Conservation (phyloP, 2,113 vertebrate species). For the Tetrax tetrax region DNA sequence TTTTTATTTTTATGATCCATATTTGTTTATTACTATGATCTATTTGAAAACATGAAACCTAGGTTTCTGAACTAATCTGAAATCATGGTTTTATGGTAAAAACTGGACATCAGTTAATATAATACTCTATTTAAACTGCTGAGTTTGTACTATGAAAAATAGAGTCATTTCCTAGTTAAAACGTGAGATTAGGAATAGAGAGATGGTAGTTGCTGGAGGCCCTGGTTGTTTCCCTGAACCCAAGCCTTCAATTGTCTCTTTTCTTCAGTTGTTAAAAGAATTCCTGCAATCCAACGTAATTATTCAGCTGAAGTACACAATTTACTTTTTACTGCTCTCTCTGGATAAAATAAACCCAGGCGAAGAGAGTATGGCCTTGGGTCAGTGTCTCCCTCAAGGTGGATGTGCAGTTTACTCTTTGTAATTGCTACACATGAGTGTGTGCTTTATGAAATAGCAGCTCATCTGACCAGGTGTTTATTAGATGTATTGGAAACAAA, state of each 20-base stretch:
- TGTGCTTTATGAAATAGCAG: background rate
- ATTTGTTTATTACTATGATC: background rate
- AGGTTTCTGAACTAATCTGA: background rate
- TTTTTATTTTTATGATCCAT: background rate
- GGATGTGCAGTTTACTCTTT: background rate
- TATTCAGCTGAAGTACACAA: background rate
- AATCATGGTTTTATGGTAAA: background rate
- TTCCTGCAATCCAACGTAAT: background rate
- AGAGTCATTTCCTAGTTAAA: background rate
- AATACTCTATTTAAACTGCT: background rate
- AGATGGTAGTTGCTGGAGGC: background rate
- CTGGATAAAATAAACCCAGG: background rate
- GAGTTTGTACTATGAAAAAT: background rate
- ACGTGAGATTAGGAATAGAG: background rate
- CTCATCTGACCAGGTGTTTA: background rate
- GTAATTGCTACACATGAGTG: background rate
- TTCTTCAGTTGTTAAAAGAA: background rate
- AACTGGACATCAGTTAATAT: background rate
- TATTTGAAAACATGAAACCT: background rate
- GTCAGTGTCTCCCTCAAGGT: background rate
- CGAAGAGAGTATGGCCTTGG: background rate
- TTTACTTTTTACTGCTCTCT: background rate
- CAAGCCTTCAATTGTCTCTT: background rate
- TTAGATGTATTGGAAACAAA: background rate
- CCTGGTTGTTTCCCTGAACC: background rate